A percentile compares a stretch with the other conserved stretches of the same genome.
phyloP scores from a whole-genome alignment of 2,113 vertebrate species.

The Mastomys natalensis region DNA sequence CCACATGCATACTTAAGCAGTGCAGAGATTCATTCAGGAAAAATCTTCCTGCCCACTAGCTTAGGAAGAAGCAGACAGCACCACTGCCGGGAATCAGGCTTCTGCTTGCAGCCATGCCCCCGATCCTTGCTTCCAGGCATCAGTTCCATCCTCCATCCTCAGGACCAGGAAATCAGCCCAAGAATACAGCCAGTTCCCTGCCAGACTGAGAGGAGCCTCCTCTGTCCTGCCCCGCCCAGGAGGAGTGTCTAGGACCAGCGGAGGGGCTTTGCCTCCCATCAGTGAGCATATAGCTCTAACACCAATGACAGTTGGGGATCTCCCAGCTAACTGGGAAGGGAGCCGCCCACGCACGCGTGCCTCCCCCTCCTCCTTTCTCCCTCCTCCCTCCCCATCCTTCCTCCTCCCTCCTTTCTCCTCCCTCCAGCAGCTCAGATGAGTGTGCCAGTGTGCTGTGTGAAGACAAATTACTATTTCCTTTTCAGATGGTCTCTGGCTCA shows the following conservation, averaged over 20 bases:
- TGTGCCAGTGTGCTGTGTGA: neutral
- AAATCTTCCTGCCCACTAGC: neutral
- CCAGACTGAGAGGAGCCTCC: neutral
- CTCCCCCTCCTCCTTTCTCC: neutral
- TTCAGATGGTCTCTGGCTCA: conserved; percentile 60
- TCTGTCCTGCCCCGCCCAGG: conserved; percentile 76
- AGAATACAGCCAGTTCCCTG: neutral
- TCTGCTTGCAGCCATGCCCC: neutral
- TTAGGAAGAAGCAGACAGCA: neutral
- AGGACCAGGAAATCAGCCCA: neutral
- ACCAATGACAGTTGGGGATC: conserved; percentile 81
- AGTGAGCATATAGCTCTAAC: conserved; percentile 33
- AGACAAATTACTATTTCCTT: conserved; percentile 61
- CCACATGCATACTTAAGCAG: conserved; percentile 18
- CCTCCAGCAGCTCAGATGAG: neutral
- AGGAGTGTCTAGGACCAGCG: conserved; percentile 68
- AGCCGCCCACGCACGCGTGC: neutral
- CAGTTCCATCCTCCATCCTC: neutral
- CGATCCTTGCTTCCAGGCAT: no score
- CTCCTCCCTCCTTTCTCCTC: neutral
- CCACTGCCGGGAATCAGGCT: neutral
- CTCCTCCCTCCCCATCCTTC: no score
- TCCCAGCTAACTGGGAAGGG: conserved; percentile 68
- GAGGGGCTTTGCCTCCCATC: conserved; percentile 32
- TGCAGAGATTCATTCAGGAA: neutral